phyloP scores from a whole-genome alignment of 2,888 invertebrate genomes.

The Cecidostiba fungosa region DNA sequence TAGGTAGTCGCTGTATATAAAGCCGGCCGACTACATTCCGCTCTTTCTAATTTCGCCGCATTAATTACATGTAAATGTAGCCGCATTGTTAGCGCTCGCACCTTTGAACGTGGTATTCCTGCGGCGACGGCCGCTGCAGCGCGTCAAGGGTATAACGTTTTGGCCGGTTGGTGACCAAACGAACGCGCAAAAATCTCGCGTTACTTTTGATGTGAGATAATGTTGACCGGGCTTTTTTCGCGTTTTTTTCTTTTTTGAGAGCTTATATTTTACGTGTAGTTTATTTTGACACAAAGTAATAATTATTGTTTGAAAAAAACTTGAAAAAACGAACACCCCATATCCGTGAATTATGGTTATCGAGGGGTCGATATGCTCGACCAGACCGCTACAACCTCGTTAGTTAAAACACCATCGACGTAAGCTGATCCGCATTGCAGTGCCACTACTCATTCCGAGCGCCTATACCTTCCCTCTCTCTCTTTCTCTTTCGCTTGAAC shows the following conservation, averaged over 20 bases:
- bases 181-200: constrained; percentile 6
- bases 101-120: background rate
- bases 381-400: constrained; percentile 6
- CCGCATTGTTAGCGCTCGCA: constrained; percentile 1
- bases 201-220: constrained; percentile 4
- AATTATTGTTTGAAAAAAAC: background rate
- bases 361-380: background rate
- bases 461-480: background rate
- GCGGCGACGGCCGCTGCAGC: background rate
- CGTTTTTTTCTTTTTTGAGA: background rate
- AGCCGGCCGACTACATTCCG: background rate
- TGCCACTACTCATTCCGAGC: constrained; percentile 55
- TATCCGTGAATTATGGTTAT: constrained; percentile 52
- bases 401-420: constrained; percentile 53
- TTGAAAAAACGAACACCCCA: background rate
- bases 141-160: constrained; percentile 9
- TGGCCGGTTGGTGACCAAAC: background rate
- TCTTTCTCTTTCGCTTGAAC: background rate
- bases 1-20: background rate
- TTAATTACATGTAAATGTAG: constrained; percentile 35
- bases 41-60: constrained; percentile 44
- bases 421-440: constrained; percentile 63
- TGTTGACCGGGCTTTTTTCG: background rate
- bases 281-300: background rate
- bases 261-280: background rate